These are phyloP conservation scores for Drosophila paulistorum DNA, from an alignment of 1,140 invertebrate species.

Conservation along the genomic window DNA sequence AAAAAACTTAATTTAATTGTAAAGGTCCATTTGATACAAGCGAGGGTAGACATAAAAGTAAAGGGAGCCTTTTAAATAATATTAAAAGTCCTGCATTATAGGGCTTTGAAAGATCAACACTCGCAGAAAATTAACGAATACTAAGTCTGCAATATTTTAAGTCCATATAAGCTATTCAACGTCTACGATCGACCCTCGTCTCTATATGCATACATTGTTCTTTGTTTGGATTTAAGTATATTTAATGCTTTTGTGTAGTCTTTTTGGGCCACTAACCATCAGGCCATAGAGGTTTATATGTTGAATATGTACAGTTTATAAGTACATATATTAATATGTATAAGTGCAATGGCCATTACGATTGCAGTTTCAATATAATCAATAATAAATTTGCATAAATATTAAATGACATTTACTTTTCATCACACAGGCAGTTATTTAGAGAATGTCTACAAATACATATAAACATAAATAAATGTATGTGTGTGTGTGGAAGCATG, in stretches of 20 bases:
- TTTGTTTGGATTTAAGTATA: not conserved
- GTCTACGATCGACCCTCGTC: not conserved
- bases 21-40: not conserved
- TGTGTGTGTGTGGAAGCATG: conserved; percentile 19
- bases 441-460: not conserved
- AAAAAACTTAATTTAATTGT: not conserved
- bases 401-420: conserved; percentile 56
- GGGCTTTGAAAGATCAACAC: too few relatives aligned
- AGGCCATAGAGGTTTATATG: not conserved
- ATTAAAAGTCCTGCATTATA: too few relatives aligned
- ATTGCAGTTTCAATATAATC: conserved; percentile 37
- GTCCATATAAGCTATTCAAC: too few relatives aligned
- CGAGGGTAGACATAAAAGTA: not conserved
- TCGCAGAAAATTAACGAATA: too few relatives aligned
- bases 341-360: conserved; percentile 14
- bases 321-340: conserved; percentile 4
- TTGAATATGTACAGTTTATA: not conserved
- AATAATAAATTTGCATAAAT: conserved; percentile 72
- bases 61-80: too few relatives aligned
- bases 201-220: not conserved
- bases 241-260: conserved; percentile 1
- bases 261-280: conserved; percentile 4
- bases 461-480: conserved; percentile 8
- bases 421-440: conserved; percentile 29
- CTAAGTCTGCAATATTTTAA: too few relatives aligned